A percentile compares a stretch with the other conserved stretches of the same genome.
Evolutionary conservation across 2,113 vertebrate species (phyloP).

Genomic region (Carettochelys insculpta): DNA sequence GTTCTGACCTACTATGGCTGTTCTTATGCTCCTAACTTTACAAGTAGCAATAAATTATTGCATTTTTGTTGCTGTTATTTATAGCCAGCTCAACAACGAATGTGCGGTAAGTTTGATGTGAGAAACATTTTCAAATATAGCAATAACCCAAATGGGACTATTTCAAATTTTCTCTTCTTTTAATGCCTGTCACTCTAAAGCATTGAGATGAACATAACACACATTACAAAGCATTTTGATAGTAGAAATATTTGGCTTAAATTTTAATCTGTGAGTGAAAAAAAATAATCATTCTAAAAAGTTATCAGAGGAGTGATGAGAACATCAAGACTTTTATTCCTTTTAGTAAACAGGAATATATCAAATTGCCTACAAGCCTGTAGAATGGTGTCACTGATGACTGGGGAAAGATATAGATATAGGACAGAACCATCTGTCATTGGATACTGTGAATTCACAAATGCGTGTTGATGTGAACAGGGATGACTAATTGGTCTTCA

Average conservation of each 20-base stretch:
- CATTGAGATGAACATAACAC: slow-evolving; percentile 9
- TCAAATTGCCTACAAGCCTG: neutral
- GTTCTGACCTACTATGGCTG: no score
- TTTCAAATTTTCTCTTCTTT: neutral
- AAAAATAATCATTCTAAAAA: slow-evolving; percentile 38
- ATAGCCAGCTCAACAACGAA: neutral
- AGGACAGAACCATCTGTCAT: neutral
- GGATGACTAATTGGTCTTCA: neutral
- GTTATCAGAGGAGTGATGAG: neutral
- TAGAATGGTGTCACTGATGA: neutral
- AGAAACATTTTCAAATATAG: slow-evolving; percentile 23
- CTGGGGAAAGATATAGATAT: neutral
- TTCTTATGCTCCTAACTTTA: neutral
- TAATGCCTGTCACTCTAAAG: slow-evolving; percentile 17
- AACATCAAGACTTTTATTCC: neutral
- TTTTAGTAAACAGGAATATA: neutral
- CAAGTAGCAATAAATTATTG: neutral
- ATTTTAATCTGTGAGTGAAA: slow-evolving; percentile 11
- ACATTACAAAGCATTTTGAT: neutral
- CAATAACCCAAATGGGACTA: neutral
- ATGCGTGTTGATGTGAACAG: neutral
- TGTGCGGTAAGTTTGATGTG: neutral
- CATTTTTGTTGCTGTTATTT: slow-evolving; percentile 15
- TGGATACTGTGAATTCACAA: slow-evolving; percentile 18
- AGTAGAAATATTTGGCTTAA: neutral